A percentile compares a stretch with the other conserved stretches of the same genome.
These are phyloP conservation scores for Montipora foliosa DNA, from an alignment of 64 coral and sea anemone genomes.

Conservation along the genomic window DNA sequence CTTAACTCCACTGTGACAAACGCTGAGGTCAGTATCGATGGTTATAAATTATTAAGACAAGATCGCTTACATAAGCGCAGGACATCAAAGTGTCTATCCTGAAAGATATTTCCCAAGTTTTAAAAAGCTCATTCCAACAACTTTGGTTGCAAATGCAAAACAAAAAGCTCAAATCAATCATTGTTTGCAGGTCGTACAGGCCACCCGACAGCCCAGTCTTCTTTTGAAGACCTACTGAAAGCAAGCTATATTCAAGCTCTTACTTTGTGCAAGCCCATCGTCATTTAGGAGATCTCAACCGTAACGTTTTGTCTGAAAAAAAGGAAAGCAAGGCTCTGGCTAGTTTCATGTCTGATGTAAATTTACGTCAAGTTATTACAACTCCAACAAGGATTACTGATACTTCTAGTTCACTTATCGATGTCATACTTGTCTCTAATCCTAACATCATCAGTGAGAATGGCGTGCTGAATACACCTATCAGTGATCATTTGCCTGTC, in stretches of 20 bases:
- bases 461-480: neutral
- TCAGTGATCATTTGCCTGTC: constrained; percentile 71
- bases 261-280: too few species aligned
- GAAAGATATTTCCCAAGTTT: neutral
- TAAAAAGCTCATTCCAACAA: neutral
- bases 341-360: too few species aligned
- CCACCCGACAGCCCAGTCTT: constrained; percentile 37
- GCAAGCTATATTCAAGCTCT: too few species aligned
- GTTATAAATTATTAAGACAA: neutral
- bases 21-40: neutral
- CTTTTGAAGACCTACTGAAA: constrained; percentile 5
- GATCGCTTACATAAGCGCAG: neutral
- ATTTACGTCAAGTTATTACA: constrained; percentile 52
- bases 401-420: neutral
- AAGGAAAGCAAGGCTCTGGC: too few species aligned
- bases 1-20: too few species aligned
- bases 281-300: too few species aligned
- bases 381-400: constrained; percentile 38
- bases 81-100: neutral
- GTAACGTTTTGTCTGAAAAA: too few species aligned
- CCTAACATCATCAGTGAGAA: too few species aligned
- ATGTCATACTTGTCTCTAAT: too few species aligned
- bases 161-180: neutral
- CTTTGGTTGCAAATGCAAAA: too few species aligned
- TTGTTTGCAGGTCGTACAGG: neutral